These are phyloP conservation scores for Ranitomeya imitator DNA, from an alignment of 2,113 vertebrate species.

Conservation along the genomic window DNA sequence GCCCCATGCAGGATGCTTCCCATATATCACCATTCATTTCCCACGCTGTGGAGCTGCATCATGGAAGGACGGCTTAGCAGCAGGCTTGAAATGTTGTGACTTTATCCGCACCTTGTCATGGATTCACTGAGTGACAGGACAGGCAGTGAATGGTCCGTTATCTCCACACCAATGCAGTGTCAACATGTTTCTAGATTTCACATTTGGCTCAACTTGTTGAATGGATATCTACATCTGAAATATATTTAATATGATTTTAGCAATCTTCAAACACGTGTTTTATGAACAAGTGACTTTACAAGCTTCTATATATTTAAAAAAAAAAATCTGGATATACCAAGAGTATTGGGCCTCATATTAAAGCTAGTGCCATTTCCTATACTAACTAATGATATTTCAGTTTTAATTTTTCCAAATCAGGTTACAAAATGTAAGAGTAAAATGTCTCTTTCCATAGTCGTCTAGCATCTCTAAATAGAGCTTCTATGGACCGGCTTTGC, in stretches of 20 bases:
- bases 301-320: too few relatives aligned
- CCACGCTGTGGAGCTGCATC: conserved; percentile 65
- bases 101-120: conserved; percentile 73
- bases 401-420: too few relatives aligned
- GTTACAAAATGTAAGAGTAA: too few relatives aligned
- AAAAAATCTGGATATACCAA: too few relatives aligned
- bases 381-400: too few relatives aligned
- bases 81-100: conserved; percentile 64
- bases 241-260: conserved; percentile 62
- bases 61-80: conserved; percentile 69
- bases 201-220: conserved; percentile 64
- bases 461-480: too few relatives aligned
- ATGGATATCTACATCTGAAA: conserved; percentile 60
- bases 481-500: too few relatives aligned
- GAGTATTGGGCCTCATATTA: too few relatives aligned
- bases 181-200: conserved; percentile 70
- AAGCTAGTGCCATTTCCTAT: too few relatives aligned
- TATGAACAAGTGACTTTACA: neutral
- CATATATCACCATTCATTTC: conserved; percentile 61
- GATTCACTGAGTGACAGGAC: conserved; percentile 67
- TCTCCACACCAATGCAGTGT: conserved; percentile 67
- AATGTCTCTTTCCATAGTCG: too few relatives aligned
- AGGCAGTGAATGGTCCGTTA: conserved; percentile 69
- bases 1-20: conserved; percentile 61
- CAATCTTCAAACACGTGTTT: neutral